Evolutionary conservation across 30 jellyfish, hydroid and myxozoan genomes (phyloP), one percentile per base, ranked within the genome.

Genomic region (Chironex yamaguchii): DNA sequence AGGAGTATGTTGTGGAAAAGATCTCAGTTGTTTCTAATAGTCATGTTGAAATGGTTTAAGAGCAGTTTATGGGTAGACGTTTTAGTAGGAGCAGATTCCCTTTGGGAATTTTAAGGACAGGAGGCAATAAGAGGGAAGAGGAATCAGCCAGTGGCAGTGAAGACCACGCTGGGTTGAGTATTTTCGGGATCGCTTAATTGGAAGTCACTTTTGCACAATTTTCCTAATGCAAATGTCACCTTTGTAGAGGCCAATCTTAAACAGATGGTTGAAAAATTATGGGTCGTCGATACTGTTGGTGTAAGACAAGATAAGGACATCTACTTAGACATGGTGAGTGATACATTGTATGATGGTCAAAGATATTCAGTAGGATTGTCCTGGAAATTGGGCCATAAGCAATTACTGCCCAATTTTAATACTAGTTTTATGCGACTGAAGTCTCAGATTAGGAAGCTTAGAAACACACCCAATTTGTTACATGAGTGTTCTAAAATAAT

Each of bases 41-140:
- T 2, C 84, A 70, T 22, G 31, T 70, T 1, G 84, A 70, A 70
- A 20, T 14, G 17, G 75, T 62, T 11, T 24, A 62, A 26, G 29
- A 62, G 29, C 14, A 62, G 1, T 62, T 2, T 12, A 62, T 11
- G 25, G 25, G 20, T 53, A n/a, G 71, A 53, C 25, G 71, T 53
- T 53, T 53, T 53, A 32, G 25, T 53, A n/a, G 71, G 71, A 4
- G 4, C 71, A 53, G 25, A 53, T 53, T 53, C 2, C 20, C 20
- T 53, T n/a, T 53, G 71, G 71, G 3, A 53, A 3, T 53, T 53
- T 53, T 32, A 53, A 17, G 20, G 20, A 53, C n/a, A n/a, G n/a
- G n/a, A n/a, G n/a, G n/a, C 20, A 2, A 53, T 53, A 53, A 4
- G 71, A 53, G 71, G 71, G 71, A 32, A 17, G 71, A 4, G 3